Conservation (phyloP, 2,113 vertebrate genomes). For the Chloebia gouldiae region DNA sequence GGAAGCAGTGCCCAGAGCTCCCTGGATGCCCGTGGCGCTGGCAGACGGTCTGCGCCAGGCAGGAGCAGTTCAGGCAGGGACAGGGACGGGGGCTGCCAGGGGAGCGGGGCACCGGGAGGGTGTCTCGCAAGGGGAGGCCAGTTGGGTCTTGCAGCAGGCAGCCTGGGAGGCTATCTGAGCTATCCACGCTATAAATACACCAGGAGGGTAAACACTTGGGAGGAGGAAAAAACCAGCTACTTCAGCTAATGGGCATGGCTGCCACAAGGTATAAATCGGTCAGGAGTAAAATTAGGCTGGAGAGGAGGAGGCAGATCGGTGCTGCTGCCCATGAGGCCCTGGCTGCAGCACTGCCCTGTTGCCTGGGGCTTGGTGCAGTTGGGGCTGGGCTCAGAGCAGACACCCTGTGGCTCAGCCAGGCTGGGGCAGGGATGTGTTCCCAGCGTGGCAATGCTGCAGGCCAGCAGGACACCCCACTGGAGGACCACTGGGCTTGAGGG, state of each 20-base stretch:
- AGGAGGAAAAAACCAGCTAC: neutral
- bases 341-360: neutral
- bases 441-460: fast-evolving
- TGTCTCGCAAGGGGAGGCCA: neutral
- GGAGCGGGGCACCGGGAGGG: neutral
- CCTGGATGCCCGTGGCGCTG: fast-evolving
- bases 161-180: slow-evolving; percentile 20
- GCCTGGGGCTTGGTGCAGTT: neutral
- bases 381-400: fast-evolving
- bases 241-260: slow-evolving; percentile 25
- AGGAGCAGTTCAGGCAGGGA: neutral
- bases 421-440: neutral
- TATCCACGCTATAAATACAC: slow-evolving; percentile 24
- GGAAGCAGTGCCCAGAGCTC: neutral
- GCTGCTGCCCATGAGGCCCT: neutral
- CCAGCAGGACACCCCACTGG: neutral
- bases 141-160: neutral
- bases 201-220: neutral
- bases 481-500: neutral
- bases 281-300: slow-evolving; percentile 30
- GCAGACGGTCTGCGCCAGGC: fast-evolving
- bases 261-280: neutral
- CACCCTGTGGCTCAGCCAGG: fast-evolving
- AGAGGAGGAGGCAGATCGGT: neutral
- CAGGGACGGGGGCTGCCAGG: neutral